Evolutionary conservation across 2,113 vertebrate species (phyloP).

Genomic region (Zingel zingel): DNA sequence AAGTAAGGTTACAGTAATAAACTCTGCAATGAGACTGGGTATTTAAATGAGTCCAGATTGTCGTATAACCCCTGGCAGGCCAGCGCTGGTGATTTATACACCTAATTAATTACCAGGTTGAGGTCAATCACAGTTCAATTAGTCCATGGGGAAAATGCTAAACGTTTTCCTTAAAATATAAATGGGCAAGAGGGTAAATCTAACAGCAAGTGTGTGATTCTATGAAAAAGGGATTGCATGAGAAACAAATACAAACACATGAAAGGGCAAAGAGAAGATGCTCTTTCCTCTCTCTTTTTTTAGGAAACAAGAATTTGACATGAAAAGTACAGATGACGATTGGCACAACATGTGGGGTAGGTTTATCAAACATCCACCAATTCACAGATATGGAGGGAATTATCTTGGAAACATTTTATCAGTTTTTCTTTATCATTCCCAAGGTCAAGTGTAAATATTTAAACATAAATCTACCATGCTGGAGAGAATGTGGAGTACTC

Average conservation of each 20-base stretch:
- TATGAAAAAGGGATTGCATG: background rate
- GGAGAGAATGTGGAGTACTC: background rate
- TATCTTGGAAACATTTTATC: background rate
- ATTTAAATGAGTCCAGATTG: constrained; percentile 39
- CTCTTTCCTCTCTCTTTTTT: background rate
- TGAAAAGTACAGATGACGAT: background rate
- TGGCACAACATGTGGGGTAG: background rate
- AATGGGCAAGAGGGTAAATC: background rate
- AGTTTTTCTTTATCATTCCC: background rate
- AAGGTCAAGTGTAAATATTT: background rate
- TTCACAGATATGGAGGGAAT: background rate
- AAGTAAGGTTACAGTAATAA: constrained; percentile 33
- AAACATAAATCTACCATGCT: background rate
- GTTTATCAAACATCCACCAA: background rate
- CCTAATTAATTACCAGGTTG: constrained; percentile 48
- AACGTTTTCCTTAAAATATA: background rate
- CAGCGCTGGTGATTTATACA: constrained; percentile 37
- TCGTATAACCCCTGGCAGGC: constrained; percentile 26
- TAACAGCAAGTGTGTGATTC: constrained; percentile 5
- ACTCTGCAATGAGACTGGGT: background rate
- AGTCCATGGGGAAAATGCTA: constrained; percentile 15
- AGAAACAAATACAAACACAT: background rate
- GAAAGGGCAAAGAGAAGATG: background rate
- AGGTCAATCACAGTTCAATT: constrained; percentile 50
- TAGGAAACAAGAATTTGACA: background rate